A percentile compares a stretch with the other conserved stretches of the same genome.
Conservation (phyloP, 2,888 invertebrate species). For the Blastobasis adustella region DNA sequence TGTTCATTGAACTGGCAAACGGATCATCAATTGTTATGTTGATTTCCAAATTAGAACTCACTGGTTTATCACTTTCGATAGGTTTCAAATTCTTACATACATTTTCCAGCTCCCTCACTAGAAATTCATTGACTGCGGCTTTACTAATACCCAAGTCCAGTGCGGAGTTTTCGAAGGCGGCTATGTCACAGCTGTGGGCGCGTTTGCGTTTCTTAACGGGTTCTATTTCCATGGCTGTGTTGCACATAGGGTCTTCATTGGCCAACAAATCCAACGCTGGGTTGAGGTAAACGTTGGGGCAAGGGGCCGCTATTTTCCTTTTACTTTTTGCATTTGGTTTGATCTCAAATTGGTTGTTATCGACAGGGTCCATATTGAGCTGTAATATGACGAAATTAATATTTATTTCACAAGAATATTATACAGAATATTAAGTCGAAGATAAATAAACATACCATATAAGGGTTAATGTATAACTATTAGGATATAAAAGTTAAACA, state of each 20-base stretch:
- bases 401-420: too few relatives aligned
- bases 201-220: slow-evolving; percentile 57
- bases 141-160: slow-evolving; percentile 55
- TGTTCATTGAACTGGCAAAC: too few relatives aligned
- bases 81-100: slow-evolving; percentile 45
- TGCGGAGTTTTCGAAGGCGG: slow-evolving; percentile 59
- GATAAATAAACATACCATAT: too few relatives aligned
- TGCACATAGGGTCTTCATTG: slow-evolving; percentile 67
- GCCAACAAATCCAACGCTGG: slow-evolving; percentile 61
- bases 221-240: slow-evolving; percentile 64
- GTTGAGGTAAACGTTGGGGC: slow-evolving; percentile 57
- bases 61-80: slow-evolving; percentile 7
- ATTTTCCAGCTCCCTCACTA: slow-evolving; percentile 57
- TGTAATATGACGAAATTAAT: slow-evolving; percentile 11
- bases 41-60: too few relatives aligned
- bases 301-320: slow-evolving; percentile 50
- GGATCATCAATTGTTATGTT: too few relatives aligned
- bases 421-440: too few relatives aligned
- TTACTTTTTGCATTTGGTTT: slow-evolving; percentile 46
- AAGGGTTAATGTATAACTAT: too few relatives aligned
- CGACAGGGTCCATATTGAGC: slow-evolving; percentile 43
- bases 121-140: slow-evolving; percentile 49
- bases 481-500: not conserved
- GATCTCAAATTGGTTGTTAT: slow-evolving; percentile 68
- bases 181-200: slow-evolving; percentile 51